Percentiles rank a stretch among this genome's conserved stretches.
Conservation (phyloP, 1,140 invertebrate genomes). For the Drosophila lacertosa region DNA sequence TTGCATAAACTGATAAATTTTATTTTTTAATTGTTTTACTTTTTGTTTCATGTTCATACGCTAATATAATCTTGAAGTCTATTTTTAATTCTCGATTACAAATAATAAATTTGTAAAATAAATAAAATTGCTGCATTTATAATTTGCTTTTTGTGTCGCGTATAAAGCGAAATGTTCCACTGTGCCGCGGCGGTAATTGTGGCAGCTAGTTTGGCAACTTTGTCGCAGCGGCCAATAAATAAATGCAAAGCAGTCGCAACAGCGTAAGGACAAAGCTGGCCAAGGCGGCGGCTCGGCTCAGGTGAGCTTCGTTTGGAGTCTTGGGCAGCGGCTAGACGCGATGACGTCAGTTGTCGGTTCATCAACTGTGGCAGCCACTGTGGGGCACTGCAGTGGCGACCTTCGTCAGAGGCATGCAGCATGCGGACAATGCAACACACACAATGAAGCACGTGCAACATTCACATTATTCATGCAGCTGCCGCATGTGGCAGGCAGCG, state of each 20-base stretch:
- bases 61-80: too few relatives aligned
- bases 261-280: constrained; percentile 47
- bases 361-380: constrained; percentile 38
- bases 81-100: too few relatives aligned
- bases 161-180: background rate
- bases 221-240: constrained; percentile 78
- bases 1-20: too few relatives aligned
- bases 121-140: too few relatives aligned
- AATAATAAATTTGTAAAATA: too few relatives aligned
- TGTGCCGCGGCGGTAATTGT: background rate
- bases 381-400: constrained; percentile 45
- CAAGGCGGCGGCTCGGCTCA: constrained; percentile 16
- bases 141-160: too few relatives aligned
- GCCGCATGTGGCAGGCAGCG: constrained; percentile 54
- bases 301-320: background rate
- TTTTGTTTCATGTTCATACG: too few relatives aligned
- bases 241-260: constrained; percentile 40
- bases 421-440: constrained; percentile 32
- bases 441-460: constrained; percentile 15
- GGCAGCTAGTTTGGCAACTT: constrained; percentile 42
- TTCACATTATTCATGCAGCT: constrained; percentile 76
- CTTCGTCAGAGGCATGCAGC: constrained; percentile 49
- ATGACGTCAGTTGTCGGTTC: constrained; percentile 68
- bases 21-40: too few relatives aligned
- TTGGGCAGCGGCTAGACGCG: constrained; percentile 36